Base-by-base conservation (phyloP, 2,797 vertebrate species). In the Limnodromus scolopaceus region DNA sequence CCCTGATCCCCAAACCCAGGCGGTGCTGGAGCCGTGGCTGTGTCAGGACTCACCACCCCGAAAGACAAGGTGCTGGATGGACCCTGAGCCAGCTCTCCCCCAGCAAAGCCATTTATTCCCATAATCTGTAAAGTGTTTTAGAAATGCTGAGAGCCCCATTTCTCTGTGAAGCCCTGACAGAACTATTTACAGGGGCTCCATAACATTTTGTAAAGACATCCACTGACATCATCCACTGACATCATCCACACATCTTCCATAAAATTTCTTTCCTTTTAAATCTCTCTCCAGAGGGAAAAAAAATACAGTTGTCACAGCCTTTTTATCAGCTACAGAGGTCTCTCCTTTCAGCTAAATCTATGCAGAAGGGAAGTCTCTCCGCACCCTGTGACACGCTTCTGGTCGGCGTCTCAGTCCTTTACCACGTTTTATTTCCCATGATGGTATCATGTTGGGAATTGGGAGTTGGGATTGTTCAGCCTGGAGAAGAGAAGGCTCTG, bases 1-100 rank as follows among this genome's bases (percentile, higher is more conserved):
- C 53, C 49, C 70, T 11, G 58, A 13, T 14, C 53, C 39, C 77
- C 89, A 13, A 16, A 25, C 1, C 20, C 34, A 2, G 0, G 1
- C 0, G 0, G 2, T 5, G 7, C 81, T 3, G 8, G 11, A 13
- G 66, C 46, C 14, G 19, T 0, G 4, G 7, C 66, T n/a, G 43
- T 2, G 3, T 3, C n/a, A 15, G 77, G 60, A 16, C 19, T 24
- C 55, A 20, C n/a, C 55, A 24, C 74, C 11, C 0, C 0, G 19
- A 14, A 19, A 19, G 49, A 3, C 36, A 20, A 27, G 65, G 23
- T 16, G 34, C 41, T 25, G 89, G 39, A 39, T 7, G 45, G 64
- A 45, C 16, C 69, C 58, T 3, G 3, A 71, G 38, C 12, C 82
- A 18, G 0, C 20, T 43, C 60, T 72, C 45, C 65, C 65, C 28